Base-by-base conservation (phyloP, 2,888 invertebrate species). In the Eupithecia insigniata region DNA sequence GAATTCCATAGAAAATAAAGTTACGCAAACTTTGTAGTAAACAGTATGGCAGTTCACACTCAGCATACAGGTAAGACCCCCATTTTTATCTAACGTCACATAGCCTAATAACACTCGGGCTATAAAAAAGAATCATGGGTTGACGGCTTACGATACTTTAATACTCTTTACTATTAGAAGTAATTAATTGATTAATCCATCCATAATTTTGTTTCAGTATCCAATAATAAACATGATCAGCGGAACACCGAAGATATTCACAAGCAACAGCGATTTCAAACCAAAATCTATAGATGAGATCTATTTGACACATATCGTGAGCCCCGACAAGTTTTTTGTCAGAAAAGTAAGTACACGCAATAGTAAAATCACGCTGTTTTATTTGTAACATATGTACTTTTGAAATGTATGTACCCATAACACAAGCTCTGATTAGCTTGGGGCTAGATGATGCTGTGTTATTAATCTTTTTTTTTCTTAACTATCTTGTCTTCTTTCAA, bases 311-410 rank as follows among this genome's bases (percentile, higher is more conserved):
- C 93, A 95, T 76, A 89, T 96, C 1, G 90, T 95, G 32, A 95
- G 95, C 83, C 97, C 97, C 0, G 92, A 95, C 79, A 92, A 95
- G 73, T 96, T 98, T 84, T 97, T 94, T 84, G 95, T 96, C 0
- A 95, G 96, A 79, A 95, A 96, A 90, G 96, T 96, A 90, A 88
- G 69, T 74, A 61, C 1, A 7, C 10, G 28, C n/a, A n/a, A 3
- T 32, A 34, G 18, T 4, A 30, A 30, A 30, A 60, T 30, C 60
- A 7, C 30, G 8, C 5, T 18, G 8, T 32, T 32, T 61, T 16
- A 46, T 46, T 22, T 22, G 10, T 51, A 28, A 58, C 58, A 1
- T 58, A 58, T 16, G 1, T 58, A 28, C 6, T 1, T 55, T n/a
- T n/a, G n/a, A n/a, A n/a, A n/a, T n/a, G n/a, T n/a, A n/a, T n/a